These are phyloP conservation scores for Tangara arthus DNA, from an alignment of 2,797 vertebrate genomes.

Conservation along the genomic window DNA sequence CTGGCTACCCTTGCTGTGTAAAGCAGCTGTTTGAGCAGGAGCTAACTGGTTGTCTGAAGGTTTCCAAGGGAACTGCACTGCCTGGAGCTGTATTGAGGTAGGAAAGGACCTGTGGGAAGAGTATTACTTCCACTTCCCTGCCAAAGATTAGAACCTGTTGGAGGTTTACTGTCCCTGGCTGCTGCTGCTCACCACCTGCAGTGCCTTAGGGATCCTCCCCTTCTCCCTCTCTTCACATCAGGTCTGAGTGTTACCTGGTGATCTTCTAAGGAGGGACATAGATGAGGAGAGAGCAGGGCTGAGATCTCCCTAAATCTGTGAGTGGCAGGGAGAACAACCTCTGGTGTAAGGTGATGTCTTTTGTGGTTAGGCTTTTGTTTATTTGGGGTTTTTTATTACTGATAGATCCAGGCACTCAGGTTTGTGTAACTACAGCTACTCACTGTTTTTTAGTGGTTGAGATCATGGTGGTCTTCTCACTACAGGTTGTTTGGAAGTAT, in stretches of 20 bases:
- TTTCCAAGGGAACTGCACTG: conserved; percentile 10
- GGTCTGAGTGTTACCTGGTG: background rate
- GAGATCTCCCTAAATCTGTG: background rate
- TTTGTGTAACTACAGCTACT: background rate
- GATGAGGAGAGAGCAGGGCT: background rate
- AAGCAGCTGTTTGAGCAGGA: background rate
- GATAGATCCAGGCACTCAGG: background rate
- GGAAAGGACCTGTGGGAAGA: background rate
- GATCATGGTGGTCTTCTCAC: background rate
- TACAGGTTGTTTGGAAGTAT: background rate
- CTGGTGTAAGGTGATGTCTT: background rate
- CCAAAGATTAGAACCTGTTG: background rate
- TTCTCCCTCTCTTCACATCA: background rate
- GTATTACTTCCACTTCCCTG: background rate
- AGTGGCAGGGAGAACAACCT: background rate
- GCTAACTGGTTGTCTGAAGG: background rate
- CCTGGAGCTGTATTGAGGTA: background rate
- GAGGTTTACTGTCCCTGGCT: background rate
- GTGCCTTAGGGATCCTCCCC: background rate
- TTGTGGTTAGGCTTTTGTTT: background rate
- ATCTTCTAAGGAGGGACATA: background rate
- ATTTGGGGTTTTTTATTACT: background rate
- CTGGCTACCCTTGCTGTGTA: background rate
- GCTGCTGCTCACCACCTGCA: background rate
- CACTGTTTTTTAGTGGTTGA: background rate